phyloP scores from a whole-genome alignment of 2,113 vertebrate species.

The Morone chrysops region DNA sequence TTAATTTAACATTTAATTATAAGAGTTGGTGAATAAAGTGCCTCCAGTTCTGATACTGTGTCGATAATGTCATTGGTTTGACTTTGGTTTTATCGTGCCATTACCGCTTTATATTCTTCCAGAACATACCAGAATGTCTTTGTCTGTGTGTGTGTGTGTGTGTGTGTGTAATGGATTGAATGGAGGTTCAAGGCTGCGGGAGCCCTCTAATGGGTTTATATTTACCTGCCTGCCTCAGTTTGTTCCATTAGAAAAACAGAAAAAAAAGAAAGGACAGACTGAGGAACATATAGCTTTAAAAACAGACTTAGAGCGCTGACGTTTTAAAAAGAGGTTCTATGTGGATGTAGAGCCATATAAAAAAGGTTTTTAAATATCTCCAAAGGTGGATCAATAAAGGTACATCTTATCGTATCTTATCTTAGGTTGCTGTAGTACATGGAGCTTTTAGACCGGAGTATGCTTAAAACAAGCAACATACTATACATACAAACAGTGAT shows the following conservation, averaged over 20 bases:
- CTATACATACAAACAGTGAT: too few relatives aligned
- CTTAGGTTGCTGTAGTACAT: too few relatives aligned
- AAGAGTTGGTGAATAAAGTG: background rate
- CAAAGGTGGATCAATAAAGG: too few relatives aligned
- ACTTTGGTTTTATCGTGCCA: too few relatives aligned
- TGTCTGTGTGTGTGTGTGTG: background rate
- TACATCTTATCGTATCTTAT: too few relatives aligned
- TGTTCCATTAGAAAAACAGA: slow-evolving; percentile 18
- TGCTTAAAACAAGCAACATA: too few relatives aligned
- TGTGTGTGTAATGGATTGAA: slow-evolving; percentile 5
- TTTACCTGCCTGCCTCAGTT: slow-evolving; percentile 7
- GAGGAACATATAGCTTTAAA: background rate
- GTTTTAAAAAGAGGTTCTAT: too few relatives aligned
- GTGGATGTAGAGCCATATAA: too few relatives aligned
- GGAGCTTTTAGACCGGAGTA: too few relatives aligned
- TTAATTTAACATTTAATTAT: background rate
- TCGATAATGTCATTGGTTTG: background rate
- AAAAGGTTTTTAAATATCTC: too few relatives aligned
- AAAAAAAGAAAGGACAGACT: background rate
- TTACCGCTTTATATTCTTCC: background rate
- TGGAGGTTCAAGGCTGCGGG: slow-evolving; percentile 19
- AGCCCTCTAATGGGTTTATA: slow-evolving; percentile 28
- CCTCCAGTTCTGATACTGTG: background rate
- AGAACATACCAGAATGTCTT: background rate
- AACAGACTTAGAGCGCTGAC: too few relatives aligned